Evolutionary conservation across 2,888 invertebrate species (phyloP).

Genomic region (Neoscelio sp.): DNA sequence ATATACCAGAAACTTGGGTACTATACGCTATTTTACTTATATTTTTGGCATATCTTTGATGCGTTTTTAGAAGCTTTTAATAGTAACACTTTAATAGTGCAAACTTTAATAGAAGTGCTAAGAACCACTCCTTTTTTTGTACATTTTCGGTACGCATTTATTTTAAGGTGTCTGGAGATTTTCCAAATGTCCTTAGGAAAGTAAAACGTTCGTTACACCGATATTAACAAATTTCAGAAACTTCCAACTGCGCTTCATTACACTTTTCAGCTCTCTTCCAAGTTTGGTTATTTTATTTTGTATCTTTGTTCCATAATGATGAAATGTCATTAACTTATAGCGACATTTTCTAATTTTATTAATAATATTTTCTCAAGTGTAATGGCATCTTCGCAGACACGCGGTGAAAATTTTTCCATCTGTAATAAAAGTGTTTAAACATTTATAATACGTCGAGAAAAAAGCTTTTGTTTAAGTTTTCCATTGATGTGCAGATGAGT

Average conservation of each 20-base stretch:
- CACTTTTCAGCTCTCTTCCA: no score
- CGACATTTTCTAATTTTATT: no score
- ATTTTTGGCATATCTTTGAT: slow-evolving; percentile 51
- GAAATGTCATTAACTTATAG: no score
- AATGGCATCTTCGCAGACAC: slow-evolving; percentile 47
- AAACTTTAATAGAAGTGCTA: slow-evolving; percentile 54
- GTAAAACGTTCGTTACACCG: background rate
- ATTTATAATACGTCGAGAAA: no score
- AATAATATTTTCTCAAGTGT: slow-evolving; percentile 54
- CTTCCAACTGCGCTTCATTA: no score
- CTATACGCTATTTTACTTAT: slow-evolving; percentile 49
- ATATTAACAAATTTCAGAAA: background rate
- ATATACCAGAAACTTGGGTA: slow-evolving; percentile 51
- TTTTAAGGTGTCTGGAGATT: slow-evolving; percentile 55
- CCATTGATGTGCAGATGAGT: no score
- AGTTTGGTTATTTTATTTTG: no score
- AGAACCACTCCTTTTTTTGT: slow-evolving; percentile 12
- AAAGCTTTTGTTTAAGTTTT: no score
- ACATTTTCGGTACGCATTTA: slow-evolving; percentile 52
- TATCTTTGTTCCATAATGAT: no score
- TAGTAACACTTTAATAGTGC: slow-evolving; percentile 51
- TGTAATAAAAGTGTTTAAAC: slow-evolving; percentile 6
- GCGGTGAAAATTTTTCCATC: slow-evolving; percentile 34
- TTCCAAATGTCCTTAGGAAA: slow-evolving; percentile 59
- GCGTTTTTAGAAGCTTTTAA: slow-evolving; percentile 56